Conservation (phyloP, 2,888 invertebrate species). For the Conchocele bisecta region DNA sequence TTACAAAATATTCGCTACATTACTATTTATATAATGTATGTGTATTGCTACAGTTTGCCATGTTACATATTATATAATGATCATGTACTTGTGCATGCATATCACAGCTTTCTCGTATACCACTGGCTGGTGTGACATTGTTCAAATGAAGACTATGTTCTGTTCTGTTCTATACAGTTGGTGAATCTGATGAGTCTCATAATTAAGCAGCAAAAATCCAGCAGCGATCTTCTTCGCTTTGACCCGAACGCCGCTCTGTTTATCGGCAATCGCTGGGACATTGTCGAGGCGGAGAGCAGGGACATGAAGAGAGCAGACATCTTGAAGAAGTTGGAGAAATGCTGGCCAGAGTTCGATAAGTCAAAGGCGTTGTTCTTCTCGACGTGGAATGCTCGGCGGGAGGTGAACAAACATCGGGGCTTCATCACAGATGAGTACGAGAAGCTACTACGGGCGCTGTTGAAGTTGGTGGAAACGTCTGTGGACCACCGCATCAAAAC, state of each 20-base stretch:
- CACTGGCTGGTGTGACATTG: no score
- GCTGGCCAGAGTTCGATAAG: slow-evolving; percentile 70
- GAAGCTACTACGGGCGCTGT: slow-evolving; percentile 65
- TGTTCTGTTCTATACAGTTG: slow-evolving; percentile 53
- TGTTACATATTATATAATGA: no score
- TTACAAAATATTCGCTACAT: no score
- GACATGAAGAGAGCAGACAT: no score
- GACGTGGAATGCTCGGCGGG: slow-evolving; percentile 54
- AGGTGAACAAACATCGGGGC: slow-evolving; percentile 55
- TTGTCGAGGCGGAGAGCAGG: slow-evolving; percentile 68
- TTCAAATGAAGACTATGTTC: neutral
- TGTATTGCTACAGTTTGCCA: no score
- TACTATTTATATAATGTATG: no score
- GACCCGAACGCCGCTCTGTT: slow-evolving; percentile 75
- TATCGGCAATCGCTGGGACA: slow-evolving; percentile 78
- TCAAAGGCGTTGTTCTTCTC: slow-evolving; percentile 70
- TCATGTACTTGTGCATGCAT: no score
- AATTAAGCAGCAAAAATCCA: slow-evolving; percentile 61
- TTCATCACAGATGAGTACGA: slow-evolving; percentile 68
- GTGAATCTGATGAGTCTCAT: slow-evolving; percentile 68
- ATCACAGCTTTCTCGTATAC: no score
- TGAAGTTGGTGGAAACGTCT: slow-evolving; percentile 64
- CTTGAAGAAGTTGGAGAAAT: slow-evolving; percentile 49
- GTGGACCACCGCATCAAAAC: slow-evolving; percentile 64
- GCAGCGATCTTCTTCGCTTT: slow-evolving; percentile 55